phyloP scores from a whole-genome alignment of 2,888 invertebrate genomes.

The Philereme transversata region DNA sequence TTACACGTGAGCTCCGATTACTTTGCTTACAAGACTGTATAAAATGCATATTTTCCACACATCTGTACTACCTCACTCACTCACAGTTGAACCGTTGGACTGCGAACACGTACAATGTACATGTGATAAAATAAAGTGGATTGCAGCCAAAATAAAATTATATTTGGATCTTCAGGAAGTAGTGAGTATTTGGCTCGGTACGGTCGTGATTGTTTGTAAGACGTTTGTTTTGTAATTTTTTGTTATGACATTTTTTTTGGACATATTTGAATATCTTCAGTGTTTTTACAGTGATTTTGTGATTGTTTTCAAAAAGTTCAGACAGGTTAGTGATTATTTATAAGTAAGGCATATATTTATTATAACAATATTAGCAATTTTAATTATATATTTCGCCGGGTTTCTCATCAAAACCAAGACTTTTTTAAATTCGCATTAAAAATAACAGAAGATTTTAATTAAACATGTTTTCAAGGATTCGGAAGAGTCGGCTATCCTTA shows the following conservation, averaged over 20 bases:
- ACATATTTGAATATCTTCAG: not conserved
- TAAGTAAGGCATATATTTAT: not conserved
- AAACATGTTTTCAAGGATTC: no score
- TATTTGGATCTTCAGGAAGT: conserved; percentile 38
- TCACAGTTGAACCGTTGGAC: conserved; percentile 1
- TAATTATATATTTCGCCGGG: not conserved
- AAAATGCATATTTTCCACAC: conserved; percentile 11
- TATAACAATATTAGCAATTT: not conserved
- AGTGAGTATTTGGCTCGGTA: conserved; percentile 36
- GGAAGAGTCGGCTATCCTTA: no score
- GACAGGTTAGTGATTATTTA: not conserved
- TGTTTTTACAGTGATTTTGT: not conserved
- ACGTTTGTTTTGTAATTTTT: not conserved
- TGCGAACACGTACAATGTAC: conserved; percentile 3
- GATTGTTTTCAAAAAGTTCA: not conserved
- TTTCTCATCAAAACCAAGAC: no score
- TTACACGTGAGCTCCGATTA: not conserved
- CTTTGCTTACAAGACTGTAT: not conserved
- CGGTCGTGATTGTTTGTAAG: conserved; percentile 3
- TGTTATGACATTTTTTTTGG: not conserved
- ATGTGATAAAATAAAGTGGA: conserved; percentile 24
- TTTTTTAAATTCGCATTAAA: no score
- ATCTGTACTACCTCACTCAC: conserved; percentile 7
- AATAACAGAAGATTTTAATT: no score
- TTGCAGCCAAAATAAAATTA: conserved; percentile 33